Evolutionary conservation across 2,888 invertebrate species (phyloP), one percentile per base, ranked within the genome.

Genomic region (Drosophila incognita): DNA sequence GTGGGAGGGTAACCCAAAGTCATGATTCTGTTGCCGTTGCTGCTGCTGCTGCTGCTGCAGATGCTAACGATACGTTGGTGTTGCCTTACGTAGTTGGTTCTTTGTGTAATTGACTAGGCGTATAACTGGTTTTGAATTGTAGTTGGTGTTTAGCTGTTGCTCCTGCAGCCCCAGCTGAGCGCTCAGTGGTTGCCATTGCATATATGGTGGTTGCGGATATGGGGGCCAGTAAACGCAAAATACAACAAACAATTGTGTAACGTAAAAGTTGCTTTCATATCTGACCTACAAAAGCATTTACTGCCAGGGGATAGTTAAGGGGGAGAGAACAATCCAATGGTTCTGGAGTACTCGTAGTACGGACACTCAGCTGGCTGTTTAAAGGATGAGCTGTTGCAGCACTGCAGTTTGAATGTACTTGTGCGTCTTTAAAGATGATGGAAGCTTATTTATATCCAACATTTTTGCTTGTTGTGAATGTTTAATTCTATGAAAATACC

Each of bases 21-120:
- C 49, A 24, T 46, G 60, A 69, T 69, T 53, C 54, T 54, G 48
- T 24, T 64, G 51, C 51, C 49, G 29, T 27, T 38, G 3, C 11
- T n/a, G 54, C 18, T 29, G 38, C 33, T 36, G 36, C 15, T 40
- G n/a, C 49, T 49, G 73, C 27, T 74, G 13, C 64, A 40, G 69
- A 35, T 74, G 65, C 78, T 79, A 78, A 80, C 80, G 80, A 80
- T 70, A 82, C 87, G 84, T 83, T 86, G 83, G 87, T 74, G 83
- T 84, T 77, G 67, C 54, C 53, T 64, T 61, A 56, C 72, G 33
- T 49, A 69, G 63, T 53, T 80, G 77, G 60, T 80, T 83, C 82
- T 81, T 73, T 84, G 83, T 84, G 87, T 82, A 84, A 84, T 84
- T 84, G 87, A 87, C 85, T 87, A 76, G 87, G 85, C 85, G 74